A percentile compares a stretch with the other conserved stretches of the same genome.
Conservation (phyloP, 1,140 invertebrate genomes). For the Ostrea edulis region DNA sequence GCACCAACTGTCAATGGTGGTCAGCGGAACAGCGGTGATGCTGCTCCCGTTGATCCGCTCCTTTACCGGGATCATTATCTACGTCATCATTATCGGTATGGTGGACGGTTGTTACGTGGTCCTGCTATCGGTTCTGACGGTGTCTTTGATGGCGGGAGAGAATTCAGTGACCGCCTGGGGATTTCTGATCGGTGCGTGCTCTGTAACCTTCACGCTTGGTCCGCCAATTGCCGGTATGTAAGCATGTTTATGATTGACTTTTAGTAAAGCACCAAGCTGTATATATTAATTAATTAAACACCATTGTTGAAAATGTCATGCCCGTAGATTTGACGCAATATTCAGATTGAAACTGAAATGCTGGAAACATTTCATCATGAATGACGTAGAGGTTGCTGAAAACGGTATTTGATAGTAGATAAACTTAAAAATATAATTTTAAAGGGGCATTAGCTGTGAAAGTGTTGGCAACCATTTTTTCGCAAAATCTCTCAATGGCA, state of each 20-base stretch:
- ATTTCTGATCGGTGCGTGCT: constrained; percentile 66
- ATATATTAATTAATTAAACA: too few relatives aligned
- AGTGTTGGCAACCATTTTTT: too few relatives aligned
- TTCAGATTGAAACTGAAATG: too few relatives aligned
- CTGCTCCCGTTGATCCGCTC: constrained; percentile 67
- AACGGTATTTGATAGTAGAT: too few relatives aligned
- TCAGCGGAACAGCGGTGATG: constrained; percentile 68
- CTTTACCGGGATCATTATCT: constrained; percentile 63
- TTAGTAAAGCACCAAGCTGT: too few relatives aligned
- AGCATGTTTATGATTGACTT: not conserved
- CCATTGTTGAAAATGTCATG: too few relatives aligned
- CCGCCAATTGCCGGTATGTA: constrained; percentile 70
- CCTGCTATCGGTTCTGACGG: constrained; percentile 70
- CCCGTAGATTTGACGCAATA: too few relatives aligned
- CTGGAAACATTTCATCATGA: too few relatives aligned
- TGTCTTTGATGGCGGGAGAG: constrained; percentile 64
- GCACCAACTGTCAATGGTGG: constrained; percentile 71
- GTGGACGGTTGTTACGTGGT: constrained; percentile 74
- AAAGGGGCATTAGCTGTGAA: too few relatives aligned
- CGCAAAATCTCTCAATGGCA: too few relatives aligned
- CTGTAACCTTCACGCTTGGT: constrained; percentile 71
- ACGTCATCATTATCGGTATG: constrained; percentile 67
- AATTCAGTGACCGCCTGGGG: constrained; percentile 71
- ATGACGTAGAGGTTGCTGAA: too few relatives aligned
- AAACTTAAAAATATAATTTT: too few relatives aligned